These are phyloP conservation scores for Campopleginae sp. DNA, from an alignment of 2,888 invertebrate species.

Conservation along the genomic window DNA sequence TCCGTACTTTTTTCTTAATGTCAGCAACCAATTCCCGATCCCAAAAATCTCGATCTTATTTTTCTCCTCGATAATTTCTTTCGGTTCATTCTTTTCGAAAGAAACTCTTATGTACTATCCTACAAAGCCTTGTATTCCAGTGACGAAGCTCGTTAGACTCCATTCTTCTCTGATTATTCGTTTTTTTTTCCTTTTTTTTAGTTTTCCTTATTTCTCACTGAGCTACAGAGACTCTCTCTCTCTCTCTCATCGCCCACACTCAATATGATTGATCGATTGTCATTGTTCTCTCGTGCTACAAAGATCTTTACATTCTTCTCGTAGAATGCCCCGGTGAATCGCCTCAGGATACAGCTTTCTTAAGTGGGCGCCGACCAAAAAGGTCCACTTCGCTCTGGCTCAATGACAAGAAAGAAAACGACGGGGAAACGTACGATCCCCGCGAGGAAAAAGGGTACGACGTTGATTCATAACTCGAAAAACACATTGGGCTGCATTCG, in stretches of 20 bases:
- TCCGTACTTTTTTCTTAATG: not conserved
- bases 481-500: not conserved
- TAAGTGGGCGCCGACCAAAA: constrained; percentile 23
- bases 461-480: constrained; percentile 17
- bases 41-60: not conserved
- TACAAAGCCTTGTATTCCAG: not conserved
- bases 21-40: not conserved
- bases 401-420: constrained; percentile 1
- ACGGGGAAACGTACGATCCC: not conserved
- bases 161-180: constrained; percentile 25
- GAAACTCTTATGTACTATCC: not conserved
- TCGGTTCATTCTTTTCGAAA: not conserved
- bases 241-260: constrained; percentile 40
- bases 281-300: constrained; percentile 55
- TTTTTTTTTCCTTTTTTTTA: not conserved
- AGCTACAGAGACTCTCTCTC: not conserved
- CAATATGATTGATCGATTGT: constrained; percentile 63
- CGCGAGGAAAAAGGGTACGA: not conserved
- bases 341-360: constrained; percentile 33
- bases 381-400: not conserved
- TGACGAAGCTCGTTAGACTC: constrained; percentile 63
- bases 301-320: constrained; percentile 40
- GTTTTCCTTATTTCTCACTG: constrained; percentile 13
- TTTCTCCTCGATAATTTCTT: not conserved
- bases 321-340: constrained; percentile 24